Conservation (phyloP, 1,140 invertebrate species). For the Dolichoris vasculosae region DNA sequence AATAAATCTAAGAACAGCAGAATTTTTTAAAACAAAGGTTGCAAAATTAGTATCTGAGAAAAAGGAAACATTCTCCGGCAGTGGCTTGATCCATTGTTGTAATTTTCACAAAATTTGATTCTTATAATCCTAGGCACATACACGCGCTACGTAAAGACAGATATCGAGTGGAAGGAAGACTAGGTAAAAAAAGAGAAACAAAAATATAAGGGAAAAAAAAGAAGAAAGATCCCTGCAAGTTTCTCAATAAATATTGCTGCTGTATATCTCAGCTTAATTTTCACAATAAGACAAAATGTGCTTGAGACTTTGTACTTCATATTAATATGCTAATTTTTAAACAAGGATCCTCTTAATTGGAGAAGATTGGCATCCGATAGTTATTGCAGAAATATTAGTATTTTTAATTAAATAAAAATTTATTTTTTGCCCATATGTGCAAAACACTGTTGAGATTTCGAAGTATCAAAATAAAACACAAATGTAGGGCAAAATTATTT, state of each 20-base stretch:
- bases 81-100: constrained; percentile 29
- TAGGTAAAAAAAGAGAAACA: neutral
- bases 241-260: neutral
- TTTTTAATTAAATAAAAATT: neutral
- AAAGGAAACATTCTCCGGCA: constrained; percentile 17
- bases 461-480: too few relatives aligned
- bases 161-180: constrained; percentile 17
- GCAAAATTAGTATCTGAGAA: neutral
- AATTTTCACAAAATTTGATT: constrained; percentile 15
- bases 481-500: too few relatives aligned
- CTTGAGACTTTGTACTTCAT: neutral
- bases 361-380: neutral
- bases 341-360: neutral
- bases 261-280: neutral
- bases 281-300: neutral
- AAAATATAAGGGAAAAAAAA: neutral
- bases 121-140: constrained; percentile 35
- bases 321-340: neutral
- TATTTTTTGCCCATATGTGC: too few relatives aligned
- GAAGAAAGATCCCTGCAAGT: neutral
- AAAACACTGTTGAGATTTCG: too few relatives aligned
- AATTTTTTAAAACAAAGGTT: constrained; percentile 48
- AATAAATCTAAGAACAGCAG: neutral
- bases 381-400: neutral
- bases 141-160: neutral